Percentiles rank a stretch among this genome's conserved stretches.
Evolutionary conservation across 2,113 vertebrate genomes (phyloP).

Genomic region (Tetraodon nigroviridis): DNA sequence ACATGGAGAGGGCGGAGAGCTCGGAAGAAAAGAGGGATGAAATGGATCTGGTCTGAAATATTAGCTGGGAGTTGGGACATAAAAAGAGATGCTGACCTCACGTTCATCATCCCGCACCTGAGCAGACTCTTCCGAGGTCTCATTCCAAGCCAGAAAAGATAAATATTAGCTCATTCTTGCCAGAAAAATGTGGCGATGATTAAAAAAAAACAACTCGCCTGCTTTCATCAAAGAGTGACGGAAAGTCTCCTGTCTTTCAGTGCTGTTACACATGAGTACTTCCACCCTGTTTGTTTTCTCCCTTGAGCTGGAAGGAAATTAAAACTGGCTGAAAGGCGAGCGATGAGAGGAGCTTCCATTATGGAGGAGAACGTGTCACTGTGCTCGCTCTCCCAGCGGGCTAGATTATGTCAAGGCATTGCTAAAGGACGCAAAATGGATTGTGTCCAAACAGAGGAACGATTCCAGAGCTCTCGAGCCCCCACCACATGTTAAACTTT

Average conservation of each 20-base stretch:
- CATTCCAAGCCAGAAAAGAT: not conserved
- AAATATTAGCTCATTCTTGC: not conserved
- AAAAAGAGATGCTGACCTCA: slow-evolving; percentile 13
- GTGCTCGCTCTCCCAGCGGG: slow-evolving; percentile 12
- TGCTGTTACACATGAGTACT: not conserved
- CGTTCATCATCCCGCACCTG: slow-evolving; percentile 2
- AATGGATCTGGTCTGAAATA: slow-evolving; percentile 43
- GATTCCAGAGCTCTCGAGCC: slow-evolving; percentile 10
- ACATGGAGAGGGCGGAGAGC: slow-evolving; percentile 5
- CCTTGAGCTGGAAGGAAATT: slow-evolving; percentile 8
- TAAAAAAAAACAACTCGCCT: not conserved
- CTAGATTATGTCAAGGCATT: slow-evolving; percentile 5
- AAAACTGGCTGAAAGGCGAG: slow-evolving; percentile 19
- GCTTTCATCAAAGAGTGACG: not conserved
- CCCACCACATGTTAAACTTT: not conserved
- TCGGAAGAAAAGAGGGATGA: slow-evolving; percentile 13
- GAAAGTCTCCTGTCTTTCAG: not conserved
- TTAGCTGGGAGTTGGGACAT: slow-evolving; percentile 11
- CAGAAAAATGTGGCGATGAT: not conserved
- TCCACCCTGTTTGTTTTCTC: slow-evolving; percentile 5
- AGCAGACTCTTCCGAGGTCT: not conserved
- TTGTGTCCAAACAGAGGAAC: slow-evolving; percentile 9
- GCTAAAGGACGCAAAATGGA: slow-evolving; percentile 14
- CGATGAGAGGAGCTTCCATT: slow-evolving; percentile 18
- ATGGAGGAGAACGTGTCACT: slow-evolving; percentile 6